Base-by-base conservation (phyloP, 1,140 invertebrate species). In the Archivesica marissinica region DNA sequence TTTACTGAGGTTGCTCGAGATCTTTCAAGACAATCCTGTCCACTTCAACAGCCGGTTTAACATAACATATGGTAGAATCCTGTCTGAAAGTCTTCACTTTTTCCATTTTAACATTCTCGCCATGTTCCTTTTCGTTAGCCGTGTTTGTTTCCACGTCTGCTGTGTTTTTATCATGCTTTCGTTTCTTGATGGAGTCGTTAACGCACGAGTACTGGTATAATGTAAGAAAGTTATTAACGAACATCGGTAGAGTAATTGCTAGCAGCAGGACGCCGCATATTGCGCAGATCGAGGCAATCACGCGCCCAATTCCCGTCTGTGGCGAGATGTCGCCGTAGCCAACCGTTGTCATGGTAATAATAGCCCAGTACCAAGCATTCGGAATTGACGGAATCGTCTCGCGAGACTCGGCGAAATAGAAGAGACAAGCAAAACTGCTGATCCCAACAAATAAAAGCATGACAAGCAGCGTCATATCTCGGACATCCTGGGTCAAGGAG, bases 261-360 rank as follows among this genome's bases (percentile, higher is more conserved):
- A 66, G n/a, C 2, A 88, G 50, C 28, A 81, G 50, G 30, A 88
- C 78, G 9, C 97, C 97, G 23, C 97, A 96, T 20, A 98, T 92
- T 2, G 97, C 97, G 93, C 97, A 98, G 0, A 98, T 93, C 0
- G 96, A 96, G 0, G 97, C 97, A n/a, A 98, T 96, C 87, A 94
- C 44, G 68, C 77, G 93, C 0, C 94, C 94, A 41, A 88, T 47
- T 25, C 77, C 38, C 15, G 79, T 79, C 30, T 30, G 86, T 33
- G 90, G 90, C 2, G 78, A 56, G 61, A 99, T 98, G 95, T 99
- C 99, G 94, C 99, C 99, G 96, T 99, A 99, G 83, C 98, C 98
- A 91, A 99, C 98, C 87, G 98, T 99, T 92, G 98, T 99, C 98
- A 99, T 99, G 93, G 98, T 99, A 95, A 92, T 88, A 2, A 91